These are phyloP conservation scores for Caenorhabditis wallacei DNA, from an alignment of 2,888 invertebrate species.

Conservation along the genomic window DNA sequence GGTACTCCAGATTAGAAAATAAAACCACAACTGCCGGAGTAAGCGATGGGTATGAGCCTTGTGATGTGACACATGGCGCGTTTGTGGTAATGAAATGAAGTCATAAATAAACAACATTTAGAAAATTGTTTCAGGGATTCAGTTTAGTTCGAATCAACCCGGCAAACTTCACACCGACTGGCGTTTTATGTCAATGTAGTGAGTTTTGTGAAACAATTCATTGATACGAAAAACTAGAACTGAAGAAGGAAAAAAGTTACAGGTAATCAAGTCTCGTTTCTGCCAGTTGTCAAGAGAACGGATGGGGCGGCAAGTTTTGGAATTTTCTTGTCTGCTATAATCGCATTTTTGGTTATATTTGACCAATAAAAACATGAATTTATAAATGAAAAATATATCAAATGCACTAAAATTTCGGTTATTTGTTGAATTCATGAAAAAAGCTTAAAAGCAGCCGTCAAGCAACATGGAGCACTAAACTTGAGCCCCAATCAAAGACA, in stretches of 20 bases:
- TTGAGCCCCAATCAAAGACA: no score
- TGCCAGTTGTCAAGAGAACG: slow-evolving; percentile 15
- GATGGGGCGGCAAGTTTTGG: neutral
- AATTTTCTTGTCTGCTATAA: neutral
- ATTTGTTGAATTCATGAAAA: no score
- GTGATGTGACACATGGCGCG: slow-evolving; percentile 46
- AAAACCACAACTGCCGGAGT: slow-evolving; percentile 32
- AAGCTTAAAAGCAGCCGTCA: no score
- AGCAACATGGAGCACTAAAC: no score
- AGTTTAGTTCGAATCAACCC: slow-evolving; percentile 50
- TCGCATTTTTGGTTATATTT: neutral
- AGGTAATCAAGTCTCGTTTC: slow-evolving; percentile 33
- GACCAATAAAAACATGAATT: neutral
- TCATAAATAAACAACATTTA: neutral
- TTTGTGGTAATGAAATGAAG: slow-evolving; percentile 35
- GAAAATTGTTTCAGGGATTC: slow-evolving; percentile 27
- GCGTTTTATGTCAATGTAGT: slow-evolving; percentile 62
- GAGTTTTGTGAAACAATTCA: slow-evolving; percentile 28
- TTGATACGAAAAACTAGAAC: no score
- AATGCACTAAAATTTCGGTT: no score
- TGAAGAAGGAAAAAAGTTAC: slow-evolving; percentile 33
- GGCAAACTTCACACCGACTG: slow-evolving; percentile 48
- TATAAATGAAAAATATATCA: neutral
- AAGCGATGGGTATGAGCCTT: slow-evolving; percentile 23
- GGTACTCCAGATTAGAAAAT: slow-evolving; percentile 54